Base-by-base conservation (phyloP, 2,888 invertebrate genomes). In the Ennomos fuscantarius region DNA sequence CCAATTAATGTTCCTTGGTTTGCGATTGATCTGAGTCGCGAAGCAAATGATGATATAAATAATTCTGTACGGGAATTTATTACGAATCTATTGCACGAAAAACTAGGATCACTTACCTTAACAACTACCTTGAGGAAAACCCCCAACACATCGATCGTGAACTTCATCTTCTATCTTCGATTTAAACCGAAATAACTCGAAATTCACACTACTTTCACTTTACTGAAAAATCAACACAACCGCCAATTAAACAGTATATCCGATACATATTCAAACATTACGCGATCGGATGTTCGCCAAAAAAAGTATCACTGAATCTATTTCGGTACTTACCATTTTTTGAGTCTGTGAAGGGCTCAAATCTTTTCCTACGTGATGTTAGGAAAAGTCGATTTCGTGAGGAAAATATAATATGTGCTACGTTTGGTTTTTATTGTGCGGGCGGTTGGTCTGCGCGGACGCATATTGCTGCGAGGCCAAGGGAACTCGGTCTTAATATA, bases 101-200 rank as follows among this genome's bases (percentile, higher is more conserved):
- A 39, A 11, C 31, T 34, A n/a, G 35, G 10, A n/a, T 12, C 40
- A 86, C 90, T 84, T 82, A 93, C 93, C 89, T 78, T 91, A 71
- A 93, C 73, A 47, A 93, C 93, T 60, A 93, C 86, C 86, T 93
- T 93, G 60, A 93, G 82, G 74, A 93, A 92, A 65, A 93, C 84
- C 60, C 93, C 93, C 81, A 93, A 73, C 12, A 93, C 92, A 57
- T 93, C 93, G 46, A 93, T 81, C 0, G 92, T 87, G 74, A 93
- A 92, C 86, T 92, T 92, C 93, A 93, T 93, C 65, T 83, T 87
- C 83, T 58, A 63, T 64, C 53, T 58, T 64, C 61, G 45, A 46
- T 49, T 44, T 66, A 60, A 51, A 65, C 47, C 53, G 62, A 72
- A 70, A 73, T 66, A 70, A 64, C 67, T 71, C 64, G 74, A 77